These are phyloP conservation scores for Ciconia maguari DNA, from an alignment of 2,113 vertebrate genomes.

Conservation along the genomic window DNA sequence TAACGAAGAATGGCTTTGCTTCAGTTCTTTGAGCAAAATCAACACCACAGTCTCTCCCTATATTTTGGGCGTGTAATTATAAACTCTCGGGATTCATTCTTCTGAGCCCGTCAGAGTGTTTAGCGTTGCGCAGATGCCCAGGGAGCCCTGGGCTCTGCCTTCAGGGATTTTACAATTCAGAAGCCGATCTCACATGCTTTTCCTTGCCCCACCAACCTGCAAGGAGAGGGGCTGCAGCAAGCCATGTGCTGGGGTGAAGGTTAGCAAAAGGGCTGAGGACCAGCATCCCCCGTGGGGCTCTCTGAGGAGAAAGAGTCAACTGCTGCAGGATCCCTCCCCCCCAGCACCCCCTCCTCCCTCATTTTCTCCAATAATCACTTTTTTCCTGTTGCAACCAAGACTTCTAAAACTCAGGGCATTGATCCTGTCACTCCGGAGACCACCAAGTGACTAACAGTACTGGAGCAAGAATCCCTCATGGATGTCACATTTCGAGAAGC, in stretches of 20 bases:
- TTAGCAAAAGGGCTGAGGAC: not conserved
- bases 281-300: not conserved
- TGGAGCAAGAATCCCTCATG: constrained; percentile 42
- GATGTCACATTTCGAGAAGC: constrained; percentile 57
- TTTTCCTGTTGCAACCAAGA: not conserved
- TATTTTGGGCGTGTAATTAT: not conserved
- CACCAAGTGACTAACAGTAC: constrained; percentile 51
- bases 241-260: not conserved
- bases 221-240: not conserved
- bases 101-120: not conserved
- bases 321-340: not conserved
- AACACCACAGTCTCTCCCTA: not conserved
- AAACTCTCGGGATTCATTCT: not conserved
- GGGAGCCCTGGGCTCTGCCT: not conserved
- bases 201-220: not conserved
- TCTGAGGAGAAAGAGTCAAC: not conserved
- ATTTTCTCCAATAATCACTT: constrained; percentile 19
- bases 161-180: not conserved
- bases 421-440: constrained; percentile 48
- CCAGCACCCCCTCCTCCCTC: not conserved
- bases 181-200: not conserved
- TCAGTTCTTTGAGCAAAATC: not conserved
- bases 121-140: not conserved
- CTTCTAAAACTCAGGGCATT: constrained; percentile 31
- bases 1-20: not conserved